phyloP scores from a whole-genome alignment of 2,888 invertebrate species.

The Drosophila lacicola region DNA sequence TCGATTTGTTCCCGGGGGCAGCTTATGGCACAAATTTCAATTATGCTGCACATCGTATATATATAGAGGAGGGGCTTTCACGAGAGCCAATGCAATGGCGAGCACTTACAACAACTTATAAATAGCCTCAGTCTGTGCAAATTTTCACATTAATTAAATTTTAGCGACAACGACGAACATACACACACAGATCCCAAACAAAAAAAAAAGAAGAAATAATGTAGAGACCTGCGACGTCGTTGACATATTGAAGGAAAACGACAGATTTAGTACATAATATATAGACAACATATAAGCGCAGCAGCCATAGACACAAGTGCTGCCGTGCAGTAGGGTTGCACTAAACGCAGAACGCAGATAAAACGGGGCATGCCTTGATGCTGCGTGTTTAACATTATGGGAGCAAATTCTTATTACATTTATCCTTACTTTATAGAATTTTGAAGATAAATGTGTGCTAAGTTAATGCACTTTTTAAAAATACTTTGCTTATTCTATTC shows the following conservation, averaged over 20 bases:
- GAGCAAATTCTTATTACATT: neutral
- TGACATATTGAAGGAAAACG: conserved; percentile 82
- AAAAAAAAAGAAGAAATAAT: conserved; percentile 1
- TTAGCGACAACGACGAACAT: conserved; percentile 65
- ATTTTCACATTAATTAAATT: conserved; percentile 83
- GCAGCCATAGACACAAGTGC: conserved; percentile 29
- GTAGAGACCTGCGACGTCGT: conserved; percentile 49
- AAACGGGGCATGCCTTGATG: neutral
- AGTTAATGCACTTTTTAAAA: no score
- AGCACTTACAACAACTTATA: conserved; percentile 80
- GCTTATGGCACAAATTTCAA: conserved; percentile 60
- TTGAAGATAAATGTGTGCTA: no score
- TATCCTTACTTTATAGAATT: no score
- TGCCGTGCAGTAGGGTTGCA: conserved; percentile 44
- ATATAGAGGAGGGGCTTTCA: conserved; percentile 22
- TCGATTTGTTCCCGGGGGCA: conserved; percentile 20
- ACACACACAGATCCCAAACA: conserved; percentile 29
- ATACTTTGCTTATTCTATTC: no score
- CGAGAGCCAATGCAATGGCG: conserved; percentile 35
- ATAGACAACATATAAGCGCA: conserved; percentile 56
- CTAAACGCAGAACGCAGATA: neutral
- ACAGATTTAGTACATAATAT: conserved; percentile 81
- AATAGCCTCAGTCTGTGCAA: conserved; percentile 81
- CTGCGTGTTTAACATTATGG: neutral
- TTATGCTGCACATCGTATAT: conserved; percentile 53